Percentiles rank a stretch among this genome's conserved stretches.
Conservation (phyloP, 2,888 invertebrate species). For the Barypeithes pellucidus region DNA sequence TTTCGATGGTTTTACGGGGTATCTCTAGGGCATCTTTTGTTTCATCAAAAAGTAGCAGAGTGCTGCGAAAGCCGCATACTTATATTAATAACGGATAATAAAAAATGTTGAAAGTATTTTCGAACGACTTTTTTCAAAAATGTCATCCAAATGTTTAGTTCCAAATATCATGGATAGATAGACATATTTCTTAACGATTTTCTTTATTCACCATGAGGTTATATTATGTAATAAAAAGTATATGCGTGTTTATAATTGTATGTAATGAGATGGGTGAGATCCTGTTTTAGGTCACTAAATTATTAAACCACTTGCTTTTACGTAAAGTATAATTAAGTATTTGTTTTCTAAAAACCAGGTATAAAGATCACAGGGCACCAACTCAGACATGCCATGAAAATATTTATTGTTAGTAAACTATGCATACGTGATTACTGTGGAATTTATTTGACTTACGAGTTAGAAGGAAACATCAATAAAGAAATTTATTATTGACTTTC, state of each 20-base stretch:
- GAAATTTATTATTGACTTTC: conserved; percentile 21
- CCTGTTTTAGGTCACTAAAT: background rate
- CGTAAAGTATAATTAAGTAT: conserved; percentile 9
- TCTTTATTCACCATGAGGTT: background rate
- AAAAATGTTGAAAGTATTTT: too few species aligned
- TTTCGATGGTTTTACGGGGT: too few species aligned
- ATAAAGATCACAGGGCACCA: conserved; percentile 21
- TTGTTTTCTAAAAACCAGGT: conserved; percentile 15
- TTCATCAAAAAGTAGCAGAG: too few species aligned
- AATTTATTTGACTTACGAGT: conserved; percentile 36
- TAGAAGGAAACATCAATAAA: conserved; percentile 30
- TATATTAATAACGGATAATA: too few species aligned
- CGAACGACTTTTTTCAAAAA: too few species aligned
- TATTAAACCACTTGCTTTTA: background rate
- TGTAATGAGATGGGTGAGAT: background rate
- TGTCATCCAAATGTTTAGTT: too few species aligned
- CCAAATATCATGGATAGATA: too few species aligned
- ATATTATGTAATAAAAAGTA: too few species aligned
- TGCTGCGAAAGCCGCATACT: too few species aligned
- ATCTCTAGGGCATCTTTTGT: too few species aligned
- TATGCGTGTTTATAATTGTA: background rate
- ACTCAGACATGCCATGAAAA: conserved; percentile 39
- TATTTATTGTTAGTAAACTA: conserved; percentile 26
- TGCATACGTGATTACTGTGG: conserved; percentile 27
- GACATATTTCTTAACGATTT: background rate